Base-by-base conservation (phyloP, 2,888 invertebrate species). In the Terebella lapidaria region DNA sequence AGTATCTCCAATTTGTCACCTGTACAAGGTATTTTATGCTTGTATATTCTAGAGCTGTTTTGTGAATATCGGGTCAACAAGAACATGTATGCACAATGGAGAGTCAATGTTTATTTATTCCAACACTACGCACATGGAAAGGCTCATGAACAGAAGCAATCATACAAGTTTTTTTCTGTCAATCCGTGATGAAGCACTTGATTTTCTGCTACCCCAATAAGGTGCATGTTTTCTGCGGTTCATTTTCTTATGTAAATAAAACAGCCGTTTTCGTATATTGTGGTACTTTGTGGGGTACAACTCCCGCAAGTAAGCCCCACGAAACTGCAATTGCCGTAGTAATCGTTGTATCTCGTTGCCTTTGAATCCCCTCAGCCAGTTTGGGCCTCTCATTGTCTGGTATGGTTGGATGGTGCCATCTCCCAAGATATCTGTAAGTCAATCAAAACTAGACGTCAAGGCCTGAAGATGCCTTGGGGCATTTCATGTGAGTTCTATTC, bases 331-430 rank as follows among this genome's bases (percentile, higher is more conserved):
- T 35, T 68, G 67, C 4, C 79, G 63, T 1, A 70, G 55, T 10
- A 78, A 61, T 20, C 78, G 60, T 61, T 76, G 75, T 51, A 75
- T 90, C 81, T 95, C 94, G 75, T 90, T 89, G 0, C 92, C 94
- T 20, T 85, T 85, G 53, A 93, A 88, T 54, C 95, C 96, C 71
- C 91, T 86, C 35, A 97, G 83, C 95, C 95, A 97, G 0, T 85
- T 81, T 0, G 96, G 96, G 3, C 94, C 86, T 63, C 88, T 87
- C 18, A 93, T 80, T 18, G 94, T 86, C 75, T 87, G 88, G 0
- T 89, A 88, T 0, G 96, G 95, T 78, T 94, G 91, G 3, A 89
- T 69, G 20, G 84, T 84, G 30, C 90, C 91, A 74, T 89, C 87
- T 1, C 96, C 96, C 56, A 97, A 84, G 61, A 97, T 94, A 78